Evolutionary conservation across 2,888 invertebrate genomes (phyloP), one percentile per base, ranked within the genome.

Genomic region (Thymelicus acteon): DNA sequence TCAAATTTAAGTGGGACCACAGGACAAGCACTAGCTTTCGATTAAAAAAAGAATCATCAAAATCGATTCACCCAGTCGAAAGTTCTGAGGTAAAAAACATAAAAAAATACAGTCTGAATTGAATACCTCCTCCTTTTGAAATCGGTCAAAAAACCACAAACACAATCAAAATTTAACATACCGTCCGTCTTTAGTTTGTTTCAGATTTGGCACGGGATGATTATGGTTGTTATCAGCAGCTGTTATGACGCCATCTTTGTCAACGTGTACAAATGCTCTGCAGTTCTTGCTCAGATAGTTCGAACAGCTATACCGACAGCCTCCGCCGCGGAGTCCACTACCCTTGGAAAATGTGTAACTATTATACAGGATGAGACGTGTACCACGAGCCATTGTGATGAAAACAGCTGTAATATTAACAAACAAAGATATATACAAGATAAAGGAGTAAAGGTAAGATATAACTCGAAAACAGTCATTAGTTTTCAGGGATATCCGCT

Each of bases 261-360:
- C 73, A 37, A 86, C 37, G 54, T 85, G 81, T 0, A 82, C 44
- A 44, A 75, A 78, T 0, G 87, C 84, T 58, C 76, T 79, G 72
- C 85, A 88, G 5, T 71, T 61, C 58, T 78, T 80, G 8, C 79
- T 77, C 3, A 72, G 15, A 5, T 77, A 67, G 6, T 73, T 81
- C 13, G 85, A 85, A 71, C 85, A 86, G 10, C 78, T 75, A 70
- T 73, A 85, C 31, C 85, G 78, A 0, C 67, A 31, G 0, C 83
- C 83, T 0, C 81, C 80, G 8, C 68, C 63, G 3, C 75, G 72
- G 3, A 77, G 75, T 0, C 4, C 37, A 15, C 75, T 75, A 13
- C 77, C 77, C 54, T 77, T 83, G 47, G 74, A 80, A 67, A 78
- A 85, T 0, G 81, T 79, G 47, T 80, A 83, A 2, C 77, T 77